phyloP scores from a whole-genome alignment of 2,113 vertebrate genomes.

The Paradisaea rubra region DNA sequence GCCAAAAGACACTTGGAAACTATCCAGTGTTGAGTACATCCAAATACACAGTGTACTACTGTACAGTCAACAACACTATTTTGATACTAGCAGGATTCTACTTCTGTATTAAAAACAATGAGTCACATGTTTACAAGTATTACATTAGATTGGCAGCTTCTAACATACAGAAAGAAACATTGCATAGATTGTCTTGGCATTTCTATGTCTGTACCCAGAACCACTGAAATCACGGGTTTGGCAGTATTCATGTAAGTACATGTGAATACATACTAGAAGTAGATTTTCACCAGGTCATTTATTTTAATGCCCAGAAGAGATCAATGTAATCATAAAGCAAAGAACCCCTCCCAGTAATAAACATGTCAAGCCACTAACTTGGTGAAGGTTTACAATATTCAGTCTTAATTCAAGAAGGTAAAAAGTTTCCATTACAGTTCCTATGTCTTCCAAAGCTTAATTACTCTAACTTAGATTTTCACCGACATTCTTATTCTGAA shows the following conservation, averaged over 20 bases:
- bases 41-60: slow-evolving; percentile 27
- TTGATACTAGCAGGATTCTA: neutral
- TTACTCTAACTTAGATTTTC: neutral
- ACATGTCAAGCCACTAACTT: neutral
- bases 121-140: neutral
- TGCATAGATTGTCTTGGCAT: neutral
- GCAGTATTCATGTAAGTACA: neutral
- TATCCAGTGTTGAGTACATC: neutral
- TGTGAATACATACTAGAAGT: neutral
- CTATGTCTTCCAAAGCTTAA: neutral
- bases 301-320: neutral
- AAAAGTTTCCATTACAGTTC: neutral
- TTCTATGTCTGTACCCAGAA: neutral
- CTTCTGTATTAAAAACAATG: neutral
- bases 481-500: neutral
- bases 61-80: neutral
- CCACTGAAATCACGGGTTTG: neutral
- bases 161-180: neutral
- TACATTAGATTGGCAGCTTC: neutral
- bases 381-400: neutral
- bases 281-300: neutral
- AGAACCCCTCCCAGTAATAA: neutral
- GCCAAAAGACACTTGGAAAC: slow-evolving; percentile 28
- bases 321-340: neutral
- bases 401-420: neutral